Evolutionary conservation across 2,113 vertebrate genomes (phyloP).

Genomic region (Chionodraco myersi): DNA sequence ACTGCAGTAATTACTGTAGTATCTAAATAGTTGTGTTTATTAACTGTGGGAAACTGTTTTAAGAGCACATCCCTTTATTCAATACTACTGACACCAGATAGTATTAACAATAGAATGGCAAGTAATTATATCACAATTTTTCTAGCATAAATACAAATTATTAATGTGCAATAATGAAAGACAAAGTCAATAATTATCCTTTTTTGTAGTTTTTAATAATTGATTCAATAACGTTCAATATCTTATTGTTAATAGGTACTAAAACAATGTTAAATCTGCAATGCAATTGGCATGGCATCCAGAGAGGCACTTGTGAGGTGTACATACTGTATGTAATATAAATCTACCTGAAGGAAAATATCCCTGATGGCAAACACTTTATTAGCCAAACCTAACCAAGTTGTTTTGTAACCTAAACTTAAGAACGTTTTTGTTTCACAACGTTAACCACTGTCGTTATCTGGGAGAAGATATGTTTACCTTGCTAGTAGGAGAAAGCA

Average conservation of each 20-base stretch:
- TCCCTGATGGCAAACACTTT: background rate
- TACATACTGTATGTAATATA: background rate
- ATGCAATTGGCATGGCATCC: background rate
- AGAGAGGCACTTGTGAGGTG: background rate
- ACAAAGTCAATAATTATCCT: background rate
- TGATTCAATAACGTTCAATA: background rate
- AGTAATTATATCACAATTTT: background rate
- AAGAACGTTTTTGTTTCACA: too few relatives aligned
- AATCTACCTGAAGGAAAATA: background rate
- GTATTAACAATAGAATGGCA: background rate
- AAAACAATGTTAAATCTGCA: background rate
- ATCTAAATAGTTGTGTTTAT: conserved; percentile 1
- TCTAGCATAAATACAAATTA: background rate
- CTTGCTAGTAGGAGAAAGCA: too few relatives aligned
- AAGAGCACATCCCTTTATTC: background rate
- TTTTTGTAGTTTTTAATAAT: background rate
- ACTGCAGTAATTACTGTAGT: background rate
- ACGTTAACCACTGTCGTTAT: too few relatives aligned
- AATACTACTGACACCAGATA: background rate
- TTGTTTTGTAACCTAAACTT: too few relatives aligned
- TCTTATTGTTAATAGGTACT: background rate
- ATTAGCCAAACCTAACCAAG: too few relatives aligned
- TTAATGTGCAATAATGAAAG: background rate
- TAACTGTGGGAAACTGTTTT: conserved; percentile 2
- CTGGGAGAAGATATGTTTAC: too few relatives aligned